Evolutionary conservation across 2,888 invertebrate species (phyloP), one percentile per base, ranked within the genome.

Genomic region (Cybosia mesomella): DNA sequence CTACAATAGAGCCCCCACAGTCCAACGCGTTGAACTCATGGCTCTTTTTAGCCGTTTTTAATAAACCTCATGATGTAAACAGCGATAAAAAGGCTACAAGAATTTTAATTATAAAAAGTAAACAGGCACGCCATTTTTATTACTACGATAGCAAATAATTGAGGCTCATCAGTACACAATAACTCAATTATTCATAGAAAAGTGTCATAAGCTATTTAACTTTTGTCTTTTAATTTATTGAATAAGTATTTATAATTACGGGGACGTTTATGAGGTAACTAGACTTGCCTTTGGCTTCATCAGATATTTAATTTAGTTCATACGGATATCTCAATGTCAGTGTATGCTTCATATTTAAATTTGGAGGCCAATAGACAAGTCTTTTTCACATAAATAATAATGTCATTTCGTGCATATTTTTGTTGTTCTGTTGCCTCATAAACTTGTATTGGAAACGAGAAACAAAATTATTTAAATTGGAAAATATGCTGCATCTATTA

Each of bases 1-100:
- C 72, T 24, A 28, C 61, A 61, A 69, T 73, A 67, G 58, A 28
- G 36, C 21, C 63, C 66, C 66, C 28, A 62, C 61, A 49, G 18
- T 28, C 5, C 36, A 8, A 39, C 22, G 32, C 65, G 49, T 28
- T 53, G n/a, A 32, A n/a, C 61, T 62, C 49, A 53, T 32, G 49
- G 49, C 49, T 53, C 21, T 53, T 53, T 49, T 32, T n/a, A 28
- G n/a, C 61, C 21, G 9, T 62, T 53, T 39, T 62, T 62, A 62
- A 61, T 61, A 61, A 61, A 61, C 61, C 28, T 61, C 7, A 28
- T n/a, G 28, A 61, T 61, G 10, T 49, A 43, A 43, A 18, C 28
- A 61, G 24, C 43, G n/a, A 43, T n/a, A n/a, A 49, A n/a, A 13
- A 49, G 11, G 28, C 43, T 10, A 49, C n/a, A 18, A 43, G 3